Percentiles rank a stretch among this genome's conserved stretches.
Conservation (phyloP, 1,140 invertebrate genomes). For the Magallana ariakensis region DNA sequence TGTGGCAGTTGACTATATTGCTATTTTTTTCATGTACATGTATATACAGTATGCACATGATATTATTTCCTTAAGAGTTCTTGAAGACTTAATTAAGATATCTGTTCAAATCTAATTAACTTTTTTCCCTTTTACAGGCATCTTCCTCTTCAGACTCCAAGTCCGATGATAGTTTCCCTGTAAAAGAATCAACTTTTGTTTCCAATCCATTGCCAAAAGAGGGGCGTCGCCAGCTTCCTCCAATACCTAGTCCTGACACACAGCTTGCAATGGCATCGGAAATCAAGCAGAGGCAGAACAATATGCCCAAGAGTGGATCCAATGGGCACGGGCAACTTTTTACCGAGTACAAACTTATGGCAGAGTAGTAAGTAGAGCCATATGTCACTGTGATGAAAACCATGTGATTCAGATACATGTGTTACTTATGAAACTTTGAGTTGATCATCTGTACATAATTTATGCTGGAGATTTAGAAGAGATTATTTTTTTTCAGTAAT, state of each 20-base stretch:
- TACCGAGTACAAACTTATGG: conserved; percentile 88
- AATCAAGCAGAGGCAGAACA: conserved; percentile 80
- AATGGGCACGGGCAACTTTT: conserved; percentile 82
- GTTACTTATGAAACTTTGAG: too few species aligned
- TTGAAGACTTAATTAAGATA: too few species aligned
- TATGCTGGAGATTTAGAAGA: too few species aligned
- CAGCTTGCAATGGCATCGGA: conserved; percentile 82
- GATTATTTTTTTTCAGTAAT: conserved; percentile 84
- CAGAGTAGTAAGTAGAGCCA: conserved; percentile 86
- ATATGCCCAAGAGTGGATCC: conserved; percentile 78
- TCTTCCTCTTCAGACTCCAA: conserved; percentile 7
- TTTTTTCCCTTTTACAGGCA: not conserved
- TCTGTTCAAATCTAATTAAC: too few species aligned
- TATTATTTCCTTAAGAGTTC: too few species aligned
- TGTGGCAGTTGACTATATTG: too few species aligned
- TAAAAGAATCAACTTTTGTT: not conserved
- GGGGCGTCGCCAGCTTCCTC: conserved; percentile 81
- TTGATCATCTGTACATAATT: too few species aligned
- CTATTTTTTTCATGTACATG: too few species aligned
- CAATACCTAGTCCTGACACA: conserved; percentile 81
- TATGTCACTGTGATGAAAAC: too few species aligned
- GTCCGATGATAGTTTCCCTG: conserved; percentile 3
- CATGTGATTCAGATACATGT: too few species aligned
- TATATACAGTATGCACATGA: too few species aligned
- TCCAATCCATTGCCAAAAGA: conserved; percentile 40